Percentiles rank a stretch among this genome's conserved stretches.
These are phyloP conservation scores for Lamellibrachia luymesi DNA, from an alignment of 1,140 invertebrate species.

Conservation along the genomic window DNA sequence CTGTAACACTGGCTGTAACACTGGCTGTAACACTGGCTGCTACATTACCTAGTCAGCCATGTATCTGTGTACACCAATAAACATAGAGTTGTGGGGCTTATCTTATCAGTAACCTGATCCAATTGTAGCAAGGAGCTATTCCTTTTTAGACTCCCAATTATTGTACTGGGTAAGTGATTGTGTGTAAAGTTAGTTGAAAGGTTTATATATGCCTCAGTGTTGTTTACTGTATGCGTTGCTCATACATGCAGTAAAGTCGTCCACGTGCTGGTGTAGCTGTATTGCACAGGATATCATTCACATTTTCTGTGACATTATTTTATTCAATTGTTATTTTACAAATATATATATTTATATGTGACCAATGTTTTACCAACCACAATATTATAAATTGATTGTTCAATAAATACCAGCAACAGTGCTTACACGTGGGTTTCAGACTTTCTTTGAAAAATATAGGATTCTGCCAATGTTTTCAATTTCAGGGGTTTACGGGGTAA, in stretches of 20 bases:
- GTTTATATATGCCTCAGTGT: background rate
- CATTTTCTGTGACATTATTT: background rate
- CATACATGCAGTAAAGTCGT: no score
- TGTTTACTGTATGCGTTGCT: background rate
- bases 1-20: no score
- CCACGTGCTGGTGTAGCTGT: no score
- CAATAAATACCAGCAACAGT: background rate
- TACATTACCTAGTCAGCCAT: background rate
- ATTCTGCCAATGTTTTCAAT: background rate
- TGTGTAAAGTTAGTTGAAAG: background rate
- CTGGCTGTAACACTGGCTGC: background rate
- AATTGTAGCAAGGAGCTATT: background rate
- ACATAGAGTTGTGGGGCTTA: background rate
- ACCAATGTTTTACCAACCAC: no score
- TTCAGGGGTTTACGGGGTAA: background rate
- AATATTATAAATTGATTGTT: background rate
- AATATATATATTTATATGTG: no score
- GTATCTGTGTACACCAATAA: background rate
- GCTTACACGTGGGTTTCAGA: background rate
- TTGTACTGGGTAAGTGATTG: background rate
- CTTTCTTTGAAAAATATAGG: no score
- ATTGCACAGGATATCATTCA: no score
- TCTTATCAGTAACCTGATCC: background rate
- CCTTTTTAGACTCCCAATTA: background rate
- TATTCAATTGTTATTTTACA: no score